Conservation (phyloP, 2,888 invertebrate species). For the Saturnia japonica region DNA sequence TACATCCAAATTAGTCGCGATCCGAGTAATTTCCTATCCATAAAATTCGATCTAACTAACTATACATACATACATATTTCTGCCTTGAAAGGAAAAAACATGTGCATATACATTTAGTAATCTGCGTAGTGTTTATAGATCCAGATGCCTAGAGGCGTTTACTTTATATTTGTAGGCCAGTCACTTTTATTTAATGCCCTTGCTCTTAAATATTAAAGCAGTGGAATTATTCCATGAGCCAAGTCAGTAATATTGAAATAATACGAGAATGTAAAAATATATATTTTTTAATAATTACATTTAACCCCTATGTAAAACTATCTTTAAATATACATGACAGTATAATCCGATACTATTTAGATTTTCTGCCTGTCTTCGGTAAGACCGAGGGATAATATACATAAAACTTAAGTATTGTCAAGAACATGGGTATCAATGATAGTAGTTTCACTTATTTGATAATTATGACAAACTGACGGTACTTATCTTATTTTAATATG, state of each 20-base stretch:
- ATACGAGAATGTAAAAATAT: neutral
- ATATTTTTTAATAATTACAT: neutral
- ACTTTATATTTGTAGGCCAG: neutral
- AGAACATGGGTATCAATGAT: conserved; percentile 24
- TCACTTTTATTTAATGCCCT: neutral
- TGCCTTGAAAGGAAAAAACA: too few relatives aligned
- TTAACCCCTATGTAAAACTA: neutral
- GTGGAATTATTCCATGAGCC: neutral
- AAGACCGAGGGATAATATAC: conserved; percentile 11
- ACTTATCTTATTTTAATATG: conserved; percentile 45
- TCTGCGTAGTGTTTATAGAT: neutral
- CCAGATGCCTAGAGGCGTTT: neutral
- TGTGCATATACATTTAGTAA: too few relatives aligned
- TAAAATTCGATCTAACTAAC: too few relatives aligned
- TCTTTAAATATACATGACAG: neutral
- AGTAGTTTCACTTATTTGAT: conserved; percentile 39
- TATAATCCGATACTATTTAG: neutral
- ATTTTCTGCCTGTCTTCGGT: neutral
- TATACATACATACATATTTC: too few relatives aligned
- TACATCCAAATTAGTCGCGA: too few relatives aligned
- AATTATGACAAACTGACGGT: conserved; percentile 36
- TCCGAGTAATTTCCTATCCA: too few relatives aligned
- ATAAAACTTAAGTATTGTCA: conserved; percentile 7
- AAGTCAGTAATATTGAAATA: neutral
- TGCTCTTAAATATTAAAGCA: neutral